Conservation (phyloP, 2,797 vertebrate species). For the Enteromius thamalakanensis region DNA sequence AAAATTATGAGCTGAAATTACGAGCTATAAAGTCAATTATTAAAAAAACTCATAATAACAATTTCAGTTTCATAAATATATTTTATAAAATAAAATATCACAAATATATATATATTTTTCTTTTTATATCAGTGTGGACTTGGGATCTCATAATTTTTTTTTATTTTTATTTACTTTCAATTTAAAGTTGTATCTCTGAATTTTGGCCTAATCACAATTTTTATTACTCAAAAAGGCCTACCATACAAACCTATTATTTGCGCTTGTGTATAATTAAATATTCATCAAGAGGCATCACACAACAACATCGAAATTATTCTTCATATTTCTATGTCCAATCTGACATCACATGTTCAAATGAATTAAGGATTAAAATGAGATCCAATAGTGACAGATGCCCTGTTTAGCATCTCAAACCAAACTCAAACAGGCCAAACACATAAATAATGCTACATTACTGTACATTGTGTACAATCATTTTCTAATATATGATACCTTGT, state of each 20-base stretch:
- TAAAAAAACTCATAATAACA: background rate
- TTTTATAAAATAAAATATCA: too few species aligned
- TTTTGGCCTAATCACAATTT: background rate
- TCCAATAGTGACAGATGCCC: too few species aligned
- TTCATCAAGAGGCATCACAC: too few species aligned
- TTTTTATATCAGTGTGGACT: background rate
- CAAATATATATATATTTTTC: too few species aligned
- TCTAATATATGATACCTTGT: slow-evolving; percentile 62
- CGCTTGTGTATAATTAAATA: background rate
- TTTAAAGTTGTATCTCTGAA: background rate
- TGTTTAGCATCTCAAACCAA: background rate
- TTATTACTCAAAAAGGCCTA: background rate
- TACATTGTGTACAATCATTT: background rate
- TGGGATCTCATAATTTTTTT: too few species aligned
- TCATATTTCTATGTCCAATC: background rate
- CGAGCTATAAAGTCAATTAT: background rate
- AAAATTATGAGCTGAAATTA: background rate
- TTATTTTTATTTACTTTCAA: background rate
- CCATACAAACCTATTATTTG: background rate
- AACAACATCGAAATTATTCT: background rate
- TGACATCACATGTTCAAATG: background rate
- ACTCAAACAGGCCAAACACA: background rate
- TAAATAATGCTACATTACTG: background rate
- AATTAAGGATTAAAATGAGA: background rate
- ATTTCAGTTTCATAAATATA: background rate